Evolutionary conservation across 2,888 invertebrate genomes (phyloP).

Genomic region (Synanthedon formicaeformis): DNA sequence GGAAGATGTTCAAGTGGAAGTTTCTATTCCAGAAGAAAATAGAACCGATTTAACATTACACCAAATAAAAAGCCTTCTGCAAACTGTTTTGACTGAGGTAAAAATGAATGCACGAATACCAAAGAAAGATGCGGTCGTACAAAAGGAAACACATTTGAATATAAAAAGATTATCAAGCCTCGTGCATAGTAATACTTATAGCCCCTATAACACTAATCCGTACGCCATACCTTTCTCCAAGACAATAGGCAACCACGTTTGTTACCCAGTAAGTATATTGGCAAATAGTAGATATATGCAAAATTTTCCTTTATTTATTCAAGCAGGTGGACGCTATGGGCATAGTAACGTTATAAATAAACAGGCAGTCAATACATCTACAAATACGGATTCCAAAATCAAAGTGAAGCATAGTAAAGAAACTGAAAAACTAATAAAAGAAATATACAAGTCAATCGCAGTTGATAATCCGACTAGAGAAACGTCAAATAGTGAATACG

Average conservation of each 20-base stretch:
- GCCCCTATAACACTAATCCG: conserved; percentile 30
- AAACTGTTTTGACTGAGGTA: conserved; percentile 47
- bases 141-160: conserved; percentile 32
- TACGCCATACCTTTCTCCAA: conserved; percentile 29
- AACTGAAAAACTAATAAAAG: conserved; percentile 49
- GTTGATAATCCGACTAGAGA: conserved; percentile 28
- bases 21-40: conserved; percentile 12
- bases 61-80: conserved; percentile 50
- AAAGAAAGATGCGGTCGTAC: conserved; percentile 42
- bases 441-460: conserved; percentile 55
- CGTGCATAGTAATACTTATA: conserved; percentile 38
- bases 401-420: conserved; percentile 24
- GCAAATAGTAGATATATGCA: conserved; percentile 28
- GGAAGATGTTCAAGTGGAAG: conserved; percentile 15
- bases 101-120: conserved; percentile 32
- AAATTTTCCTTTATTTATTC: conserved; percentile 42
- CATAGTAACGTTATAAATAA: conserved; percentile 11
- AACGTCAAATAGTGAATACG: conserved; percentile 22
- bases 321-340: conserved; percentile 28
- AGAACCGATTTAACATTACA: conserved; percentile 44
- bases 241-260: conserved; percentile 21
- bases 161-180: conserved; percentile 30
- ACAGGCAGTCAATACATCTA: conserved; percentile 19
- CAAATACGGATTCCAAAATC: conserved; percentile 30
- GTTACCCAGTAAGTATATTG: conserved; percentile 18